Base-by-base conservation (phyloP, 2,797 vertebrate species). In the Dermochelys coriacea region DNA sequence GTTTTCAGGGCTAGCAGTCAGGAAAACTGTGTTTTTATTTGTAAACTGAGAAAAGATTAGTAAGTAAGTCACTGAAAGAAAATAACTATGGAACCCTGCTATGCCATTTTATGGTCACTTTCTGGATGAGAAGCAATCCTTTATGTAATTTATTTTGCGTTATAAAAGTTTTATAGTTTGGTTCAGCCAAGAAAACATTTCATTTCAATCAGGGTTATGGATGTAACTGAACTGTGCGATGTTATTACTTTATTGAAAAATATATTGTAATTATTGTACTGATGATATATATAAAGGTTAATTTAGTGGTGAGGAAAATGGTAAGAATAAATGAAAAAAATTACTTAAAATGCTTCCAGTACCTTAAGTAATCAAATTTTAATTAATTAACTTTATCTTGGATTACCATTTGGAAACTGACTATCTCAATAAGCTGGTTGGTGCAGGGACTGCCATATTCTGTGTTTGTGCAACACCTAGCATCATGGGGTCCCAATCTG, bases 11-110 rank as follows among this genome's bases (percentile, higher is more conserved):
- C 54, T 95, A 82, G 87, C 57, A 91, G 85, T 95, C 82, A 95
- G 94, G 87, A 93, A 94, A 95, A 61, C 49, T 50, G 21, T 84
- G 49, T 59, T 49, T 95, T 96, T 95, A 90, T 96, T 95, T 95
- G 78, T 94, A 96, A 97, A 94, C 91, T 96, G 87, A 94, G 86
- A 94, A 91, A 74, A 91, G 89, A 89, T 96, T 94, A 93, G 68
- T 79, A 86, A 84, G 81, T 92, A 96, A 94, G 91, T 96, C 95
- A 85, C 0, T 47, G 82, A 74, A 61, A 84, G 82, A 2, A 61
- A 34, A 59, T 3, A 80, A 91, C 83, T 75, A 92, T 50, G 84
- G 94, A 96, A 95, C 91, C 85, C 89, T 85, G 93, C 92, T 68
- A 91, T 82, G 92, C 47, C 92, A 92, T 92, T 95, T 87, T 93